Base-by-base conservation (phyloP, 2,888 invertebrate species). In the Incurvaria masculella region DNA sequence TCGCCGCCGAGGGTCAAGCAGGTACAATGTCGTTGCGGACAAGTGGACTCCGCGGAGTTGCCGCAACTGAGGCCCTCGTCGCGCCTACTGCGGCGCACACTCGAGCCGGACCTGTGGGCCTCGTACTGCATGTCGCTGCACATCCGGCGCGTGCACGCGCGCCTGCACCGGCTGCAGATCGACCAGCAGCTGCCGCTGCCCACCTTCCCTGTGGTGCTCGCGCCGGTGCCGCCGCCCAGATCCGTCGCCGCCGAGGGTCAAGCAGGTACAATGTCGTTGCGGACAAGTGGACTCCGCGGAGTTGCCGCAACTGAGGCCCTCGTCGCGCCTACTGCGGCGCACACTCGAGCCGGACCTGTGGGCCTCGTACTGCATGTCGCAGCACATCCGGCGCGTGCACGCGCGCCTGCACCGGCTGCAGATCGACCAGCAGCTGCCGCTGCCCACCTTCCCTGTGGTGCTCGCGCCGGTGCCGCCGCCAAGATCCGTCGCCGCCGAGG, bases 381-480 rank as follows among this genome's bases (percentile, higher is more conserved):
- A 86, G 33, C 18, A 45, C 17, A 10, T 33, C 20, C 39, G 27
- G 5, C 16, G 20, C 11, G 4, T 45, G 8, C 23, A 45, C 45
- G 18, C 19, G 6, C 21, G 33, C 11, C 6, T 45, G 19, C 17
- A 41, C 68, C 81, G 88, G 44, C 73, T 95, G 39, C 89, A 96
- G 81, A 83, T 97, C 50, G 99, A 99, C 73, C 97, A 97, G 79
- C 98, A 98, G 67, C 81, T 97, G 58, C 84, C 86, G 21, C 89
- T 95, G 61, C 93, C 94, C 55, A 88, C 97, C 42, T 99, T 98
- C 80, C 96, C 95, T 1, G 94, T 97, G 1, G 88, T 95, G 23
- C 76, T 99, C 51, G 94, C 97, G 19, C 97, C 97, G 0, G 91
- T 97, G 44, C 91, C 97, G 19, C 96, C 93, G 38, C 97, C 98